A percentile compares a stretch with the other conserved stretches of the same genome.
These are phyloP conservation scores for Octomys mimax DNA, from an alignment of 2,797 vertebrate genomes.

Conservation along the genomic window DNA sequence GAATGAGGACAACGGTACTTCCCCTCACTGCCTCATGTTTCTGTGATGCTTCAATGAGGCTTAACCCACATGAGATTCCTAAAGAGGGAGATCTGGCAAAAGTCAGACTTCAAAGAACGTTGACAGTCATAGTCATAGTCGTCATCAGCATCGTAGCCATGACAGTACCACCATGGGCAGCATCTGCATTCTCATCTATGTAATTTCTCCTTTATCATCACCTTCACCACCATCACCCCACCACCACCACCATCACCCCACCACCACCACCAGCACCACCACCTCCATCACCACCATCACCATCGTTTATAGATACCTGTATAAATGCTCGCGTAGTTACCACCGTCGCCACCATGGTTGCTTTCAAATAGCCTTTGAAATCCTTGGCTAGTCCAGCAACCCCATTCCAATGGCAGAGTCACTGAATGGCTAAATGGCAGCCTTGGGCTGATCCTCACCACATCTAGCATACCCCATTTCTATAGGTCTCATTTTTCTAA, in stretches of 20 bases:
- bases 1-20: too few relatives aligned
- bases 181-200: not conserved
- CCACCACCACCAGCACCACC: rapidly evolving
- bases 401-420: not conserved
- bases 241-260: rapidly evolving
- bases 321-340: too few relatives aligned
- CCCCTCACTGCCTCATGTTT: not conserved
- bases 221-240: rapidly evolving
- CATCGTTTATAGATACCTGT: not conserved
- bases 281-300: rapidly evolving
- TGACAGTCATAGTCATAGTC: not conserved
- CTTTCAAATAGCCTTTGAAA: not conserved
- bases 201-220: not conserved
- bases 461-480: not conserved
- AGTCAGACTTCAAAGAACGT: not conserved
- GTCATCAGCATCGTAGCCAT: rapidly evolving
- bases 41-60: too few relatives aligned
- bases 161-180: rapidly evolving
- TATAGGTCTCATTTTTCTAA: not conserved
- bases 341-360: rapidly evolving
- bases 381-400: not conserved
- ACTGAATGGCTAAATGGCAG: not conserved
- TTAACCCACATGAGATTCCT: not conserved
- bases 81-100: not conserved
- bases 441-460: too few relatives aligned